These are phyloP conservation scores for Antedon mediterranea DNA, from an alignment of 53 echinoderm and acorn worm species.

Conservation along the genomic window DNA sequence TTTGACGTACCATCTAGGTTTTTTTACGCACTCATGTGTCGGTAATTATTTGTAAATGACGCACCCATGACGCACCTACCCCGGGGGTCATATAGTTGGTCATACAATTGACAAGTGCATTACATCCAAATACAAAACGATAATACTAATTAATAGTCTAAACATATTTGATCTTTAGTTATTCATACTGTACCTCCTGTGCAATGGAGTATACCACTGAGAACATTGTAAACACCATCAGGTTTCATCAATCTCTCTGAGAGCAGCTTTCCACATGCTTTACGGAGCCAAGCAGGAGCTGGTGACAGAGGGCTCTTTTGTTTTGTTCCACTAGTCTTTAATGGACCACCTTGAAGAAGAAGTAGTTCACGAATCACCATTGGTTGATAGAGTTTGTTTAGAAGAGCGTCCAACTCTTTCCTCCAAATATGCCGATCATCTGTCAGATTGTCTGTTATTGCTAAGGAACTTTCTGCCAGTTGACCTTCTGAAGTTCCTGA, in stretches of 20 bases:
- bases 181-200: constrained; percentile 38
- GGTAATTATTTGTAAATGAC: too few species aligned
- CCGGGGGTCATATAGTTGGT: too few species aligned
- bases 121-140: too few species aligned
- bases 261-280: constrained; percentile 56
- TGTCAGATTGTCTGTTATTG: too few species aligned
- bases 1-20: too few species aligned
- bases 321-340: not conserved
- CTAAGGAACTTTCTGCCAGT: too few species aligned
- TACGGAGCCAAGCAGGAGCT: constrained; percentile 62
- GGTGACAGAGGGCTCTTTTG: constrained; percentile 44
- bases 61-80: too few species aligned
- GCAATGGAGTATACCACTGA: constrained; percentile 55
- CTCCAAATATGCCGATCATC: constrained; percentile 14
- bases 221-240: constrained; percentile 58
- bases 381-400: constrained; percentile 59
- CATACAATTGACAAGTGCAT: too few species aligned
- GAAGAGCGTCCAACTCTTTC: constrained; percentile 35
- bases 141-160: too few species aligned
- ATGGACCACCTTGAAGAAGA: constrained; percentile 63
- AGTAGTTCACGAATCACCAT: constrained; percentile 70
- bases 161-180: too few species aligned
- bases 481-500: too few species aligned
- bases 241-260: constrained; percentile 59
- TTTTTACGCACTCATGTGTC: too few species aligned